phyloP scores from a whole-genome alignment of 2,113 vertebrate species.

The Mesoclemmys tuberculata region DNA sequence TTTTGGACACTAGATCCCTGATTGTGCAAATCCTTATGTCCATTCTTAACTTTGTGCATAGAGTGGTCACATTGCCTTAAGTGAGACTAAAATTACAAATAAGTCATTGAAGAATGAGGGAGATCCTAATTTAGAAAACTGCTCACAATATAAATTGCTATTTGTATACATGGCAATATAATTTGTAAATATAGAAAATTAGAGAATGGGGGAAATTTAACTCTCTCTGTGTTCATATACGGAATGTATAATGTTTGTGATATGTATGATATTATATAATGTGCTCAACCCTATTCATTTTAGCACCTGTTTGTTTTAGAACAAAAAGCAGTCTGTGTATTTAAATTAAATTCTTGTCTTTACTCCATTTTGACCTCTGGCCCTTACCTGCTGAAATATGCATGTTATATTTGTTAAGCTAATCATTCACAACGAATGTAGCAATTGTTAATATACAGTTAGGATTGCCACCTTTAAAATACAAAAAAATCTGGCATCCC shows the following conservation, averaged over 20 bases:
- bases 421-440: not conserved
- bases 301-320: not conserved
- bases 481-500: too few relatives aligned
- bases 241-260: not conserved
- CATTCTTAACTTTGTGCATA: not conserved
- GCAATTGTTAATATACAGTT: not conserved
- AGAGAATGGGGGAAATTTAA: not conserved
- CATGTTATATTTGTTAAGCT: not conserved
- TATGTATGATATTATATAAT: not conserved
- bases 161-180: not conserved
- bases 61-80: not conserved
- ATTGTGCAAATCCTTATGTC: not conserved
- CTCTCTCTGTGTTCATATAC: not conserved
- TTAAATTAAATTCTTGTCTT: not conserved
- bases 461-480: too few relatives aligned
- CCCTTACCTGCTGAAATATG: not conserved
- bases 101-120: not conserved
- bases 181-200: not conserved
- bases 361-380: not conserved
- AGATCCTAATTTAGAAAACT: not conserved
- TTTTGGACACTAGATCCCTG: not conserved
- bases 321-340: not conserved
- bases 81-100: not conserved
- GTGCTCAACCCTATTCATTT: not conserved
- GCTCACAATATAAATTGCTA: not conserved